Evolutionary conservation across 35 echinoderm and acorn worm species (phyloP), one percentile per base, ranked within the genome.

Genomic region (Patiria miniata): DNA sequence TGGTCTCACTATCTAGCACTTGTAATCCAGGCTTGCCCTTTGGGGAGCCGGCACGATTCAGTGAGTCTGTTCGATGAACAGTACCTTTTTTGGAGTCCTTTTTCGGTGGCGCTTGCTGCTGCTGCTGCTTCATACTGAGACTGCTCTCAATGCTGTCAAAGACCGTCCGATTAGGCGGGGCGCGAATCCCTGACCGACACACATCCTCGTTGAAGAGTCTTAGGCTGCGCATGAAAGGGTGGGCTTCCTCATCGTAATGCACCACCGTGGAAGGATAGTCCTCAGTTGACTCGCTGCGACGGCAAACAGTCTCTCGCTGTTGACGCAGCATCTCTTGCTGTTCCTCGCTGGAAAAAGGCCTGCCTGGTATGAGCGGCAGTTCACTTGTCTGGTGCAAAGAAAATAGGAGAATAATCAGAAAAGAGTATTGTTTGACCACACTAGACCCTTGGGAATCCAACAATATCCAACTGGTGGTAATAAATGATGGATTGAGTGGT

Each of bases 111-210:
- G 61, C 22, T 26, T 26, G 22, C 8, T 4, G 61, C 39, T 26
- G 22, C 8, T 4, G 61, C 39, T 80, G 29, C 22, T 80, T 80
- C 78, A 52, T 39, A n/a, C 39, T 40, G n/a, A 39, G 65, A 23
- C 34, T 73, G 34, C 65, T 73, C 26, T 73, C 65, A 32, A 73
- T 73, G 77, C 89, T 95, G 79, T 95, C 93, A 65, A 83, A 95
- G 40, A 91, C 93, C 40, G 89, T 95, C 93, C 93, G 84, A 81
- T 95, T 95, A 12, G 93, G 93, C 19, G 93, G 93, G 39, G 90
- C 93, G 39, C 93, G 68, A 23, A 95, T 91, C 30, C 93, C 93
- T 33, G 91, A 86, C 22, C 89, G 87, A 23, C 79, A 83, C 40
- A 59, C 81, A 7, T 88, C 85, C 19, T 93, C 91, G 28, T 57